Conservation (phyloP, 2,888 invertebrate species). For the Drosophila suboccidentalis region DNA sequence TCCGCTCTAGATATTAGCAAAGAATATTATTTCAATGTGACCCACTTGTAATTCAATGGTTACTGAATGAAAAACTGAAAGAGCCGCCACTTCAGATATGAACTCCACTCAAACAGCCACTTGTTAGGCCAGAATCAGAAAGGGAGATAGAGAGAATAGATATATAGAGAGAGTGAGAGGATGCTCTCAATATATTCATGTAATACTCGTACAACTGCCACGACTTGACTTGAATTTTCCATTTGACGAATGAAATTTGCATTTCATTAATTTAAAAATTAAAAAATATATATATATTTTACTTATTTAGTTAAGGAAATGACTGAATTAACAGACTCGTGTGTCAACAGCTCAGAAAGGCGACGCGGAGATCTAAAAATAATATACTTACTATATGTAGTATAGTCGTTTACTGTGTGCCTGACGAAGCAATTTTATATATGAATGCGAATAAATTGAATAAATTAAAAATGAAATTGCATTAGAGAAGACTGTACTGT, state of each 20-base stretch:
- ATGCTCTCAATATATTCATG: conserved; percentile 38
- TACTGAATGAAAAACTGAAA: conserved; percentile 29
- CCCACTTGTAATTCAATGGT: conserved; percentile 61
- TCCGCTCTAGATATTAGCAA: conserved; percentile 70
- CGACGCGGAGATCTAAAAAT: conserved; percentile 8
- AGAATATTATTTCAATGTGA: conserved; percentile 69
- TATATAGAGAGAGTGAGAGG: background rate
- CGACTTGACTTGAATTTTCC: conserved; percentile 6
- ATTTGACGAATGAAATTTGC: conserved; percentile 17
- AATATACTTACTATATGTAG: background rate
- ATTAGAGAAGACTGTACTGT: background rate
- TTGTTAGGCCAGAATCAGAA: conserved; percentile 37
- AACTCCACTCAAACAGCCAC: conserved; percentile 39
- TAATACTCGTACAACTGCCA: conserved; percentile 10
- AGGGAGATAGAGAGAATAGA: background rate
- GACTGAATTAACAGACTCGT: background rate
- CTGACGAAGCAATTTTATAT: conserved; percentile 12
- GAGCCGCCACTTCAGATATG: conserved; percentile 46
- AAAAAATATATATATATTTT: background rate
- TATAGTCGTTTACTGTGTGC: background rate
- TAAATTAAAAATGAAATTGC: conserved; percentile 23
- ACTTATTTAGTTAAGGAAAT: conserved; percentile 26
- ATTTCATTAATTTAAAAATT: background rate
- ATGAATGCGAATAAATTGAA: conserved; percentile 31
- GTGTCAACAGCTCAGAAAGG: background rate